phyloP scores from a whole-genome alignment of 2,888 invertebrate genomes.

The Rhopalosiphum nymphaeae region DNA sequence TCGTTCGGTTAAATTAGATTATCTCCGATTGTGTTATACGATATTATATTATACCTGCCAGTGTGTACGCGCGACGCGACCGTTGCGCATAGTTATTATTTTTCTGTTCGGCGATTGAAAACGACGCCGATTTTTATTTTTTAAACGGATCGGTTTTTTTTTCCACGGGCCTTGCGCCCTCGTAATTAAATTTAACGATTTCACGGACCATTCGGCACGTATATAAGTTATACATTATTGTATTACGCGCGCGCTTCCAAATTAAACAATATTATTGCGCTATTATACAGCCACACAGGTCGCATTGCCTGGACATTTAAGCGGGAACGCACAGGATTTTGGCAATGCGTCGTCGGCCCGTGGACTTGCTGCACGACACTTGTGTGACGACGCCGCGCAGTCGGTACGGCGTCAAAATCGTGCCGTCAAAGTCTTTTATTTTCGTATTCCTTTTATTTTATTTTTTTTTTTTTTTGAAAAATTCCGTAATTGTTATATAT shows the following conservation, averaged over 20 bases:
- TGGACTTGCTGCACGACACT: neutral
- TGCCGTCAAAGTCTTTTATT: constrained; percentile 46
- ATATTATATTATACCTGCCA: neutral
- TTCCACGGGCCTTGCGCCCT: neutral
- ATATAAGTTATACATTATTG: neutral
- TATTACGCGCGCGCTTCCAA: neutral
- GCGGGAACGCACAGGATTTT: neutral
- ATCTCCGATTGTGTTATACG: constrained; percentile 15
- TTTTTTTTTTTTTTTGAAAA: neutral
- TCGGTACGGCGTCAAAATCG: constrained; percentile 28
- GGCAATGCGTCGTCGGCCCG: neutral
- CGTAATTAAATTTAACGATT: constrained; percentile 59
- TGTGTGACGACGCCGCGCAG: neutral
- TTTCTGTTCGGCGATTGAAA: constrained; percentile 25
- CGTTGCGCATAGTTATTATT: neutral
- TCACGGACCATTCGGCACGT: constrained; percentile 58
- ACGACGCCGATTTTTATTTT: neutral
- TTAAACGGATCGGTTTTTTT: constrained; percentile 39
- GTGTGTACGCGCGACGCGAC: neutral
- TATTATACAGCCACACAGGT: neutral
- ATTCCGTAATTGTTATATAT: neutral
- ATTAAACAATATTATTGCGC: neutral
- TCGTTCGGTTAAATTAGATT: constrained; percentile 62
- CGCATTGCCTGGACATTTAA: neutral
- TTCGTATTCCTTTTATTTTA: neutral